Evolutionary conservation across 2,888 invertebrate species (phyloP).

Genomic region (Scaeva pyrastri): DNA sequence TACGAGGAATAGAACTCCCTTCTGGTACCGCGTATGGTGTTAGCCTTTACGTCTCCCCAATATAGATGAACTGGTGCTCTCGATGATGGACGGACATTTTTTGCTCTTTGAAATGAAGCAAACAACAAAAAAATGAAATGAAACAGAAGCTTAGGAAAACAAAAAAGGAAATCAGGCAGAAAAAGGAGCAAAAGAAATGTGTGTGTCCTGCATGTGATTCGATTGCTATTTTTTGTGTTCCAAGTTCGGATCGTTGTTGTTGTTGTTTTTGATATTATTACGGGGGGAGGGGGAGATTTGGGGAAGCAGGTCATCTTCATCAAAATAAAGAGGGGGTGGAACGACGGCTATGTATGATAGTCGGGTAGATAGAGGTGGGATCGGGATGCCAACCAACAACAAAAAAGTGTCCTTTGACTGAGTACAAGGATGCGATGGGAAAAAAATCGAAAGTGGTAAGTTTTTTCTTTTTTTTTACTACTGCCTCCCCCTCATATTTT

Average conservation of each 20-base stretch:
- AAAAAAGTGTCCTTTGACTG: constrained; percentile 40
- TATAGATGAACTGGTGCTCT: constrained; percentile 63
- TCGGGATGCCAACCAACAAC: background rate
- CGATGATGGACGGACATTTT: constrained; percentile 73
- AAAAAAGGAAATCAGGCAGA: constrained; percentile 59
- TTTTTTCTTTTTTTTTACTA: constrained; percentile 10
- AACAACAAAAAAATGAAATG: constrained; percentile 49
- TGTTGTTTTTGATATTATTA: constrained; percentile 19
- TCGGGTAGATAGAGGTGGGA: background rate
- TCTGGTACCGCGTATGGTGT: constrained; percentile 26
- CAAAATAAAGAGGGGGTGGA: background rate
- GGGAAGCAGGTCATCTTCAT: constrained; percentile 70
- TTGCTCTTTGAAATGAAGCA: constrained; percentile 25
- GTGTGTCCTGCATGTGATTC: constrained; percentile 58
- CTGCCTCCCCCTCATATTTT: constrained; percentile 20
- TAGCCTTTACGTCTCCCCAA: constrained; percentile 50
- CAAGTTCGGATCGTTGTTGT: constrained; percentile 37
- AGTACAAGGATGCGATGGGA: constrained; percentile 31
- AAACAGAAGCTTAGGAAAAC: constrained; percentile 68
- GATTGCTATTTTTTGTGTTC: constrained; percentile 39
- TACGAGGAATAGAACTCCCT: constrained; percentile 52
- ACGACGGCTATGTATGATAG: constrained; percentile 9
- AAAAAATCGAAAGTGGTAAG: constrained; percentile 63
- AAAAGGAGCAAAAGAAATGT: constrained; percentile 48
- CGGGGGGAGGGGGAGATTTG: constrained; percentile 11